Conservation (phyloP, 2,888 invertebrate genomes). For the Aleiodes leptofemur region DNA sequence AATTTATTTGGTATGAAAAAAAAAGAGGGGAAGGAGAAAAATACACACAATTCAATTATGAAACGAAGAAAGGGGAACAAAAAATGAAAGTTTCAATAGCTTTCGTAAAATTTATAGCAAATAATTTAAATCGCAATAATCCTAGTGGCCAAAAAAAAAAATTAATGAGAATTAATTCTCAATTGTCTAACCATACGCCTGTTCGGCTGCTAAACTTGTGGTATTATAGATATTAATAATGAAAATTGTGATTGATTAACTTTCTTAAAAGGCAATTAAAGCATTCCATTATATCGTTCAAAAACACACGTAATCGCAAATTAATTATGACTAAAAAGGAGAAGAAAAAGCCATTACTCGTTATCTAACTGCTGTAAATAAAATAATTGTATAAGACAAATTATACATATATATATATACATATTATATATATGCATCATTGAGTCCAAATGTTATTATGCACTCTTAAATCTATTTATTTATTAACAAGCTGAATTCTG, state of each 20-base stretch:
- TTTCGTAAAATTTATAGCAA: constrained; percentile 11
- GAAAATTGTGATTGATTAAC: constrained; percentile 2
- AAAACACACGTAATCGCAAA: neutral
- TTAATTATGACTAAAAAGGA: neutral
- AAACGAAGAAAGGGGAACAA: constrained; percentile 32
- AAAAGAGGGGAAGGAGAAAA: neutral
- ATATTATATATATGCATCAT: neutral
- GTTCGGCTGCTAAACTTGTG: neutral
- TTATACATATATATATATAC: too few species aligned
- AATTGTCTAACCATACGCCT: neutral
- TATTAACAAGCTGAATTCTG: neutral
- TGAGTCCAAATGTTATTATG: constrained; percentile 17
- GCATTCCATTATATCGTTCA: constrained; percentile 9
- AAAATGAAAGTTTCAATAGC: constrained; percentile 31
- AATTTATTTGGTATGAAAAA: neutral
- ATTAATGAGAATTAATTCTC: neutral
- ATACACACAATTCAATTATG: constrained; percentile 1
- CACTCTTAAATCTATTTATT: constrained; percentile 22
- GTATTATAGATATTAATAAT: neutral
- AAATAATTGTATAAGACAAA: too few species aligned
- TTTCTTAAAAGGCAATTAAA: constrained; percentile 4
- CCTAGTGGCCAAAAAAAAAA: constrained; percentile 17
- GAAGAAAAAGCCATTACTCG: too few species aligned
- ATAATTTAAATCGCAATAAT: neutral
- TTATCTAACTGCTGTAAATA: too few species aligned